phyloP scores from a whole-genome alignment of 2,888 invertebrate genomes.

The Nomada ruficornis region DNA sequence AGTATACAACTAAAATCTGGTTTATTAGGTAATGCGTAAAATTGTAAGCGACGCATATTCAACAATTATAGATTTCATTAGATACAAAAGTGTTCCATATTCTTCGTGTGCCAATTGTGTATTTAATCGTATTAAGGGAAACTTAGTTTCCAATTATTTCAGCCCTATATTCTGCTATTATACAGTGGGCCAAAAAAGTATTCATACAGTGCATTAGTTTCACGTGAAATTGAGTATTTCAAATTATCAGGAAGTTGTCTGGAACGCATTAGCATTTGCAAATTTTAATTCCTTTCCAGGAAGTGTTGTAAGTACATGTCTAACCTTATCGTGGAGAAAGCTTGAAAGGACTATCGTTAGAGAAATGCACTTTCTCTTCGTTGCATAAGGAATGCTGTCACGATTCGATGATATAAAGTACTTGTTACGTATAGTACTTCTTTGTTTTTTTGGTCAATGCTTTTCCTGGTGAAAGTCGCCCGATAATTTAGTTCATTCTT shows the following conservation, averaged over 20 bases:
- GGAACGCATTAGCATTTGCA: not conserved
- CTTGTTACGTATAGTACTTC: constrained; percentile 41
- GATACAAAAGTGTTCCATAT: too few species aligned
- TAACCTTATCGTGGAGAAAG: constrained; percentile 46
- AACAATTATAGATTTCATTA: not conserved
- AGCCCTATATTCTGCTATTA: too few species aligned
- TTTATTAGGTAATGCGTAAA: too few species aligned
- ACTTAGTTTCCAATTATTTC: too few species aligned
- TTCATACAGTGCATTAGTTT: too few species aligned
- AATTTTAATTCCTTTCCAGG: constrained; percentile 17
- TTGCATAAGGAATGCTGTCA: constrained; percentile 55
- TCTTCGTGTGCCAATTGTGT: too few species aligned
- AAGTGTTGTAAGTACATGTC: constrained; percentile 1
- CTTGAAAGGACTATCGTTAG: constrained; percentile 20
- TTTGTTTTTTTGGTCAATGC: constrained; percentile 34
- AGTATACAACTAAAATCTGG: not conserved
- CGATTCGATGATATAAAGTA: constrained; percentile 32
- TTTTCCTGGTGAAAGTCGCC: constrained; percentile 64
- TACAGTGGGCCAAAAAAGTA: too few species aligned
- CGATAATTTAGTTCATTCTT: constrained; percentile 5
- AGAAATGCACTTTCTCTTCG: constrained; percentile 59
- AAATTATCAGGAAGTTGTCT: not conserved
- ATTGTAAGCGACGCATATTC: too few species aligned
- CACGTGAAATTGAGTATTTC: too few species aligned
- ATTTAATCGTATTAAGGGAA: too few species aligned